Evolutionary conservation across 2,797 vertebrate species (phyloP).

Genomic region (Chlorospingus semifuscus): DNA sequence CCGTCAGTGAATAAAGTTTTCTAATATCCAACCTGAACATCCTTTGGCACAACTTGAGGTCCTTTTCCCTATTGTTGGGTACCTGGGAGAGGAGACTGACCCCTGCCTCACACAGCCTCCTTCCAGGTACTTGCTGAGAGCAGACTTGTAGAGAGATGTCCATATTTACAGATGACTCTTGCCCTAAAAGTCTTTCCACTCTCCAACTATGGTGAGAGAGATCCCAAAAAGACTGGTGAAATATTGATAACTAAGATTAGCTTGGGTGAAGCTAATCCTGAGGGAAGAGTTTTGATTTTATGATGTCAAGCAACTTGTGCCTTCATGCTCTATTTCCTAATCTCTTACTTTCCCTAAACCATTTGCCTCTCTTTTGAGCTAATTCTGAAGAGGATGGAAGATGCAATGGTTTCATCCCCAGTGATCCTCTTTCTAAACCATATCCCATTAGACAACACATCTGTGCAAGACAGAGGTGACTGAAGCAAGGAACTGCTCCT

Average conservation of each 20-base stretch:
- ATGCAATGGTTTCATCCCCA: not conserved
- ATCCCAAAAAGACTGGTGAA: not conserved
- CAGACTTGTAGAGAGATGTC: not conserved
- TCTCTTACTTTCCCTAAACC: not conserved
- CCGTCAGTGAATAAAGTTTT: not conserved
- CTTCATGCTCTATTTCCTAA: not conserved
- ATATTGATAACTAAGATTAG: not conserved
- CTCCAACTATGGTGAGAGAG: not conserved
- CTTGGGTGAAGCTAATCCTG: not conserved
- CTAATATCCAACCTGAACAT: not conserved
- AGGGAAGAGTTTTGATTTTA: not conserved
- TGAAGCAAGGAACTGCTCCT: not conserved
- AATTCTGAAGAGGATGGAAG: not conserved
- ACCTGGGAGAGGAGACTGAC: not conserved
- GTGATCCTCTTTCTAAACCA: not conserved
- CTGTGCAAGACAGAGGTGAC: not conserved
- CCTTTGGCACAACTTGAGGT: not conserved
- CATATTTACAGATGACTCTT: not conserved
- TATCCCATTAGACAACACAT: not conserved
- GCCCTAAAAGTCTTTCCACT: not conserved
- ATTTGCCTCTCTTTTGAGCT: not conserved
- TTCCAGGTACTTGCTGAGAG: not conserved
- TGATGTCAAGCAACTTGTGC: not conserved
- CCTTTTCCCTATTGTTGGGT: not conserved
- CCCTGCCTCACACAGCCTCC: not conserved